These are phyloP conservation scores for Hydra vulgaris DNA, from an alignment of 30 jellyfish, hydroid and myxozoan genomes.

Conservation along the genomic window DNA sequence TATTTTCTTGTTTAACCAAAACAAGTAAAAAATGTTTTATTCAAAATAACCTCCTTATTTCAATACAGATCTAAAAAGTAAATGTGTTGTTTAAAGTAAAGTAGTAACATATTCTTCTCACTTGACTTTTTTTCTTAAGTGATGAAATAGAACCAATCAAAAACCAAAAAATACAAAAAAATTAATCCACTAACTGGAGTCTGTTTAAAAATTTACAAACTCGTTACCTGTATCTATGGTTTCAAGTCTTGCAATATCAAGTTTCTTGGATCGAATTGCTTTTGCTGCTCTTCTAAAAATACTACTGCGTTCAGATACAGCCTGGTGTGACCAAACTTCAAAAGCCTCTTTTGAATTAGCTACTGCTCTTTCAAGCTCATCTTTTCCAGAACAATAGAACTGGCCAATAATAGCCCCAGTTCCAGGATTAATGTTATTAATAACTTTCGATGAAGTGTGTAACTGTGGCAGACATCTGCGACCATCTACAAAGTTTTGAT, in stretches of 20 bases:
- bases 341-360: constrained; percentile 64
- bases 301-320: constrained; percentile 48
- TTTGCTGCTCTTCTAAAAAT: constrained; percentile 59
- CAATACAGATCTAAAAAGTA: too few species aligned
- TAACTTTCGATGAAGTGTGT: constrained; percentile 21
- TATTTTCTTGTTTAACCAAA: too few species aligned
- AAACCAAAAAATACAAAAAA: too few species aligned
- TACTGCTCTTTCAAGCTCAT: constrained; percentile 70
- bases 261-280: constrained; percentile 39
- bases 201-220: too few species aligned
- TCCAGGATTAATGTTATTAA: constrained; percentile 52
- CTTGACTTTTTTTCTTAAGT: too few species aligned
- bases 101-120: too few species aligned
- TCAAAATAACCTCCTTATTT: too few species aligned
- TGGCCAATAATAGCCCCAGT: constrained; percentile 64
- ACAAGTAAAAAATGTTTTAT: too few species aligned
- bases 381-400: constrained; percentile 47
- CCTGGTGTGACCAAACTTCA: constrained; percentile 43
- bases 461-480: constrained; percentile 41
- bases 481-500: constrained; percentile 66
- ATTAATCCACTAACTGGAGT: too few species aligned
- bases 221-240: constrained; percentile 89
- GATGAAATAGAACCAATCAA: too few species aligned
- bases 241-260: constrained; percentile 72
- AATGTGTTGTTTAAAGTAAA: too few species aligned